These are phyloP conservation scores for Homarus gammarus DNA, from an alignment of 2,888 invertebrate genomes.

Conservation along the genomic window DNA sequence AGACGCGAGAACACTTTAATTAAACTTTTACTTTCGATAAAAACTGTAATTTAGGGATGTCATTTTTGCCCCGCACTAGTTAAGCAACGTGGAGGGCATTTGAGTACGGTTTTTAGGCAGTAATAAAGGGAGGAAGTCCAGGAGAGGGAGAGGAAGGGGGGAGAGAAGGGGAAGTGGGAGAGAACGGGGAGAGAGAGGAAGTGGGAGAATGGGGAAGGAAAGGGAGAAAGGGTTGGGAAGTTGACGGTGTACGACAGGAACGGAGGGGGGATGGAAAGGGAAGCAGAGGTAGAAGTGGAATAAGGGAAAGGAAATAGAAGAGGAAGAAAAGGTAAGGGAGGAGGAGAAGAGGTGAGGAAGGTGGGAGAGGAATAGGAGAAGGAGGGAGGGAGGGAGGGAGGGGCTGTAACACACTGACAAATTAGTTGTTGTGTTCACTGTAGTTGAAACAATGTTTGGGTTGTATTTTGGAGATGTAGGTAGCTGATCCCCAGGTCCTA, in stretches of 20 bases:
- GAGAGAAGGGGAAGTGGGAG: not conserved
- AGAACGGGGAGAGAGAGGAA: not conserved
- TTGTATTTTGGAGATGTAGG: no score
- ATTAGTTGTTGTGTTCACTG: not conserved
- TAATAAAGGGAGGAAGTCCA: no score
- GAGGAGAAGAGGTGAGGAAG: not conserved
- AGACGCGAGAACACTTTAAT: conserved; percentile 35
- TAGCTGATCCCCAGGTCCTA: no score
- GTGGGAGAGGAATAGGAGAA: not conserved
- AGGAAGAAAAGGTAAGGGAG: not conserved
- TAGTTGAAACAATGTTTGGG: not conserved
- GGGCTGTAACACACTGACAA: not conserved
- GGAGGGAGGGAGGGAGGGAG: conserved; percentile 8
- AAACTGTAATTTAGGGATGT: conserved; percentile 50
- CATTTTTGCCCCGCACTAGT: conserved; percentile 37
- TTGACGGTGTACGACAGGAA: not conserved
- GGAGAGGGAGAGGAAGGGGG: no score
- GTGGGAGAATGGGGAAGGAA: not conserved
- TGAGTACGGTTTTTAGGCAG: not conserved
- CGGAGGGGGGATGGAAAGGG: not conserved
- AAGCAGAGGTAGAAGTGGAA: not conserved
- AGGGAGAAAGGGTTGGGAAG: not conserved
- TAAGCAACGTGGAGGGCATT: conserved; percentile 4
- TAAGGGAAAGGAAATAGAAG: not conserved
- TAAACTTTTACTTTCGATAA: conserved; percentile 44